A percentile compares a stretch with the other conserved stretches of the same genome.
phyloP scores from a whole-genome alignment of 1,140 invertebrate species.

The Asobara japonica region DNA sequence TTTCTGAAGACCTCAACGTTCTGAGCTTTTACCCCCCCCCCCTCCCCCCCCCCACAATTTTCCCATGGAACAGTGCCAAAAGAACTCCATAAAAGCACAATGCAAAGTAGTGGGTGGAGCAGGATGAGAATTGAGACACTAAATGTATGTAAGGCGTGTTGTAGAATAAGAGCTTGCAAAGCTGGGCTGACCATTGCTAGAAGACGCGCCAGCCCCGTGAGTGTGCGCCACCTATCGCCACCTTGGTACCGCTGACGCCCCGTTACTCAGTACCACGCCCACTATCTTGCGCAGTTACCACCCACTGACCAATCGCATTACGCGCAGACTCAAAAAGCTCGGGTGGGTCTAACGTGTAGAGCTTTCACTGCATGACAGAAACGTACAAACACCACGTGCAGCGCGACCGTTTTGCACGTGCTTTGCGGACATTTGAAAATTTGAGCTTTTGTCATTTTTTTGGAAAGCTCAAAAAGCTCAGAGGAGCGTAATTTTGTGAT shows the following conservation, averaged over 20 bases:
- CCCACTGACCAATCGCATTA: slow-evolving; percentile 59
- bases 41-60: not conserved
- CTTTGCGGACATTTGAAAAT: slow-evolving; percentile 53
- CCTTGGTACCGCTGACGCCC: slow-evolving; percentile 53
- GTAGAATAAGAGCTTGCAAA: slow-evolving; percentile 31
- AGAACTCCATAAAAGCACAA: not conserved
- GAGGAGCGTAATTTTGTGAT: too few species aligned
- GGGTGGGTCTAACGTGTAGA: slow-evolving; percentile 28
- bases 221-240: slow-evolving; percentile 57
- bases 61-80: not conserved
- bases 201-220: slow-evolving; percentile 52
- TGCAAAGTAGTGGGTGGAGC: slow-evolving; percentile 29
- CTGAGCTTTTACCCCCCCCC: not conserved
- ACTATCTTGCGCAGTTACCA: slow-evolving; percentile 62
- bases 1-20: not conserved
- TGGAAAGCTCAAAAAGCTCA: not conserved
- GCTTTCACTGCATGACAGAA: slow-evolving; percentile 50
- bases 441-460: slow-evolving; percentile 35
- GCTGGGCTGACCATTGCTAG: slow-evolving; percentile 48
- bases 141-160: slow-evolving; percentile 20
- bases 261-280: slow-evolving; percentile 58
- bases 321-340: slow-evolving; percentile 38
- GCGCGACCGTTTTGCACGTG: slow-evolving; percentile 63
- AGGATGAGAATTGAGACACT: slow-evolving; percentile 38
- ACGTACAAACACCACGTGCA: slow-evolving; percentile 64